Evolutionary conservation across 2,888 invertebrate genomes (phyloP), one percentile per base, ranked within the genome.

Genomic region (Merodon equestris): DNA sequence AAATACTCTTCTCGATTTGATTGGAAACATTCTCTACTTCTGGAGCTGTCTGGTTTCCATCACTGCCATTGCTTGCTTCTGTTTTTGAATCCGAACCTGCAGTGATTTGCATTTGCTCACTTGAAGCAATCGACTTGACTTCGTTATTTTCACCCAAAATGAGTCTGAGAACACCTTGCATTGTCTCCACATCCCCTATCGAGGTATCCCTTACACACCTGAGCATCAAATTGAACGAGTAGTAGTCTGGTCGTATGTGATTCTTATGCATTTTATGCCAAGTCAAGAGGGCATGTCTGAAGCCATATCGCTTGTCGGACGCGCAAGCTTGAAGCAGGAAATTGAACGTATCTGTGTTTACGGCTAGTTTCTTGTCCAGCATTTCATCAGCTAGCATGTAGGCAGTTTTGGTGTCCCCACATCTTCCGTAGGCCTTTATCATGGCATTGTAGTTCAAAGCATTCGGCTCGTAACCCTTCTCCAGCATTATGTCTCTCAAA

Each of bases 341-440:
- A 85, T 93, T 94, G 73, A 94, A 93, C 1, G 96, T 95, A 53
- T 93, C 92, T 0, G 91, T 90, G 83, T 91, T 91, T 17, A 94
- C 88, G 70, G 89, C 87, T 13, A 95, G 88, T 58, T 90, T 89
- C 70, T 92, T 93, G 47, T 92, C 90, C 1, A 90, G 85, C 94
- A 97, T 96, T 90, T 96, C 95, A 90, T 98, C 97, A 1, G 94
- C 94, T 67, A 97, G 87, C 85, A 91, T 86, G 88, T 97, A 97
- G 0, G 97, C 95, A 40, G 92, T 93, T 68, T 91, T 85, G 14
- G 96, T 86, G 86, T 96, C 94, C 0, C 95, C 94, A 88, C 95
- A 94, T 73, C 94, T 90, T 0, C 96, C 96, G 90, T 95, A 98
- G 1, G 96, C 96, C 90, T 96, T 97, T 36, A 97, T 95, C 94